Base-by-base conservation (phyloP, 2,113 vertebrate species). In the Siniperca chuatsi region DNA sequence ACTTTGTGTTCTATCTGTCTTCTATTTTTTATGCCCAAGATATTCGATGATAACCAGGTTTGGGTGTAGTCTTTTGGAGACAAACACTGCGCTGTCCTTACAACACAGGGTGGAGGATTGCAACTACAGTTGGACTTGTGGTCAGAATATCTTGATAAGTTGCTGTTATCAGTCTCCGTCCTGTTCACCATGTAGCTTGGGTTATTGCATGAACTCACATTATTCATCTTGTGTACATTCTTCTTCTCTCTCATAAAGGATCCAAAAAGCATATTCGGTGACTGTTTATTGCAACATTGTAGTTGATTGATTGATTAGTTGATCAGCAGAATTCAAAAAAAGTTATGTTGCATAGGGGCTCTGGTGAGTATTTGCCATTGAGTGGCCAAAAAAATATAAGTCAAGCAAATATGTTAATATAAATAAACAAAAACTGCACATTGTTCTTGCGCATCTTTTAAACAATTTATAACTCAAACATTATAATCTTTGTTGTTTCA, bases 61-160 rank as follows among this genome's bases (percentile, higher is more conserved):
- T 88, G 86, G 82, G 89, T 87, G 87, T 72, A 61, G 76, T 55
- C 79, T 71, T 74, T 33, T 23, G 44, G 74, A 37, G 48, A 29
- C 25, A 37, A 55, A 62, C 48, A 58, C 21, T 37, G 69, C 13
- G 48, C 57, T 61, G 65, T 60, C 57, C n/a, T 76, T 37, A 25
- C 16, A 61, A 6, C 33, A 37, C 44, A 69, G 85, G 89, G 83
- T 79, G 89, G 85, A 79, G 87, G 69, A 42, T 70, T 78, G 77
- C 46, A 75, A 4, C 65, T 60, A 25, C 88, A 60, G 88, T 89
- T 89, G 48, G 73, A 42, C 48, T 82, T 87, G 86, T 81, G 86
- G 86, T 89, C 40, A 23, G 20, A 71, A 21, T 35, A 69, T 87
- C 79, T 86, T 81, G 84, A 89, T 90, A 60, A 81, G 73, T 29